Evolutionary conservation across 2,797 vertebrate genomes (phyloP), one percentile per base, ranked within the genome.

Genomic region (Streptopelia turtur): DNA sequence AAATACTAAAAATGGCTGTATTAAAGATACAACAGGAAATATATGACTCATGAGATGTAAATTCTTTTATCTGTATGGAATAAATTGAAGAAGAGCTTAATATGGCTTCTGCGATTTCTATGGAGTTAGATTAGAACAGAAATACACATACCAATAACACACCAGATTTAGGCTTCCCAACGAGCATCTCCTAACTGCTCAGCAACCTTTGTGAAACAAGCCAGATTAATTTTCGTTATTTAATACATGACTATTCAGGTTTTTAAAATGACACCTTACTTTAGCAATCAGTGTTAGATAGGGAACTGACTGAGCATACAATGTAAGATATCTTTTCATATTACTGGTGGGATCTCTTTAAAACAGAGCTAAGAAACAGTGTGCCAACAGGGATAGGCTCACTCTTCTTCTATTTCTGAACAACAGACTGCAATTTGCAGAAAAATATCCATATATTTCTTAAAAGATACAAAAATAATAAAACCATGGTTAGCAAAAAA

Each of bases 11-110:
- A 95, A 96, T 89, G 96, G 95, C 90, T 96, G 81, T 94, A 96
- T 96, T 94, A 95, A 96, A 96, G 94, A 96, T 92, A 96, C 95
- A 95, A 93, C 91, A 96, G 96, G 95, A 97, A 96, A 94, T 90
- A 96, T 56, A 85, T 96, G 95, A 96, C 89, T 96, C 96, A 97
- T 83, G 78, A 95, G 83, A 96, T 97, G 96, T 90, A 97, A 97
- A 97, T 93, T 96, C 94, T 94, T 97, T 93, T 95, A 96, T 96
- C 83, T 95, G 68, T 85, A 89, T 71, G 68, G 91, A 93, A 95
- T 65, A 92, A 90, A 94, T 89, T 96, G 83, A 96, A 94, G 75
- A 91, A 93, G 86, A 89, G 94, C 94, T 94, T 96, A 95, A 96
- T 97, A 93, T 91, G 86, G 95, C 83, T 95, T 93, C 93, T 95